Evolutionary conservation across 2,113 vertebrate genomes (phyloP).

Genomic region (zebrafish (Danio rerio)): GRCz12tu NC_133181.1:33871501-33872000

Average conservation of each 20-base stretch:
- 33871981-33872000: too few species aligned
- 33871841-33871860: not conserved
- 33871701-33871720: not conserved
- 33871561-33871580: constrained; percentile 90
- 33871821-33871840: not conserved
- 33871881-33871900: not conserved
- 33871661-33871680: not conserved
- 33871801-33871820: not conserved
- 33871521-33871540: constrained; percentile 90
- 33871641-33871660: constrained; percentile 21
- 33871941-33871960: too few species aligned
- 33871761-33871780: constrained; percentile 11
- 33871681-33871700: not conserved
- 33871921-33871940: not conserved
- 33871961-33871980: too few species aligned
- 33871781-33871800: not conserved
- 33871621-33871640: not conserved
- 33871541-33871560: constrained; percentile 87
- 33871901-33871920: too few species aligned
- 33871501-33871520: constrained; percentile 89
- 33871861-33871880: not conserved
- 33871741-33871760: not conserved
- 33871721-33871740: not conserved
- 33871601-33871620: not conserved
- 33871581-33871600: constrained; percentile 77